Percentiles rank a stretch among this genome's conserved stretches.
phyloP scores from a whole-genome alignment of 64 coral and sea anemone species.

The Platygyra sinensis region DNA sequence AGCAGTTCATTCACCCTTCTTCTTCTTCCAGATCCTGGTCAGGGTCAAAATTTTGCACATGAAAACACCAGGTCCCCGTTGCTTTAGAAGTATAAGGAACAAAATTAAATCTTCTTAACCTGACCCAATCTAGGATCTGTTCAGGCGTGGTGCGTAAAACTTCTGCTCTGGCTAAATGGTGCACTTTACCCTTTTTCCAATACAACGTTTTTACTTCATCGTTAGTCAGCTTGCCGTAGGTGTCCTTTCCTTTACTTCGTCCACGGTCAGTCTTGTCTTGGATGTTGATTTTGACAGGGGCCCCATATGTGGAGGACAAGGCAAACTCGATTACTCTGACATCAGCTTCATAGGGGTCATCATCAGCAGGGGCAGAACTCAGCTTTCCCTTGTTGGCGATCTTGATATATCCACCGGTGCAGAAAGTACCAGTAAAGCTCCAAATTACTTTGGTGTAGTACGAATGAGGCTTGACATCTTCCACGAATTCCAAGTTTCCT shows the following conservation, averaged over 20 bases:
- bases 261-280: not conserved
- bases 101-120: not conserved
- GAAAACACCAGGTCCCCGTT: not conserved
- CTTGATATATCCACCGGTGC: too few relatives aligned
- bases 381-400: too few relatives aligned
- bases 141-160: too few relatives aligned
- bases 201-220: not conserved
- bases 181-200: too few relatives aligned
- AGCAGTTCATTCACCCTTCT: too few relatives aligned
- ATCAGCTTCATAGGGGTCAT: not conserved
- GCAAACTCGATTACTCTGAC: not conserved
- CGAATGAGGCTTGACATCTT: slow-evolving; percentile 2
- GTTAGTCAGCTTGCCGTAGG: not conserved
- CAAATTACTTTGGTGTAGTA: not conserved
- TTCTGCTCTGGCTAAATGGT: too few relatives aligned
- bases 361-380: not conserved
- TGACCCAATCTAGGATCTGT: not conserved
- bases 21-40: not conserved
- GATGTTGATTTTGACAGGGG: not conserved
- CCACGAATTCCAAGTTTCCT: not conserved
- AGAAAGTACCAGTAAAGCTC: too few relatives aligned
- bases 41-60: not conserved
- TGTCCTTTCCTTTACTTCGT: not conserved
- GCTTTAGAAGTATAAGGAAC: not conserved
- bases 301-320: not conserved